Evolutionary conservation across 2,888 invertebrate species (phyloP), one percentile per base, ranked within the genome.

Genomic region (Cynaeus angustus): DNA sequence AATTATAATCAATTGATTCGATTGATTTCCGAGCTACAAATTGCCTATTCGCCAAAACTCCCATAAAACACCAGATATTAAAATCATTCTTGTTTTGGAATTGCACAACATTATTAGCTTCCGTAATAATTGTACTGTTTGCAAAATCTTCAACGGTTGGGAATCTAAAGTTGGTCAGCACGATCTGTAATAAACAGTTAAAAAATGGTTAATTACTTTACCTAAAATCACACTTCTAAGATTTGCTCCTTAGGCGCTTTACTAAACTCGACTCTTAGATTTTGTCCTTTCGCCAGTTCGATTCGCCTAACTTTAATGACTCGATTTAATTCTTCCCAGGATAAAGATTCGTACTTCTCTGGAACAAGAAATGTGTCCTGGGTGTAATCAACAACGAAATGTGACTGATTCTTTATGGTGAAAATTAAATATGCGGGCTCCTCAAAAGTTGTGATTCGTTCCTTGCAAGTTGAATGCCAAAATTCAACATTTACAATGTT

Each of bases 401-500:
- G 5, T 4, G 8, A 6, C 2, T 55, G 9, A 14, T 55, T 13
- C 5, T 55, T 55, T 8, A 58, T 26, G n/a, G 41, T 5, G n/a
- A 43, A 43, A n/a, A 58, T 4, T 2, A 58, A 4, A 7, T 43
- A 8, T n/a, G 30, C 45, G 1, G 58, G 58, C 16, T 41, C 14
- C 1, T 43, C 3, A 10, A 61, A 61, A 37, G 14, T 14, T 7
- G 4, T 37, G 8, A 61, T 38, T n/a, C 61, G 61, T 16, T 61
- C 9, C 38, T 61, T 61, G 21, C 61, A 61, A 1, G 61, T 48
- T 5, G 61, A 61, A 13, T 61, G 61, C 61, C 61, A 61, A 61
- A 61, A 61, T 14, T 61, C 48, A 13, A 46, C 1, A 37, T n/a
- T 61, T 6, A 10, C 48, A n/a, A 61, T 61, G 37, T 46, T 10